Conservation (phyloP, 2,888 invertebrate species). For the Rapana venosa region DNA sequence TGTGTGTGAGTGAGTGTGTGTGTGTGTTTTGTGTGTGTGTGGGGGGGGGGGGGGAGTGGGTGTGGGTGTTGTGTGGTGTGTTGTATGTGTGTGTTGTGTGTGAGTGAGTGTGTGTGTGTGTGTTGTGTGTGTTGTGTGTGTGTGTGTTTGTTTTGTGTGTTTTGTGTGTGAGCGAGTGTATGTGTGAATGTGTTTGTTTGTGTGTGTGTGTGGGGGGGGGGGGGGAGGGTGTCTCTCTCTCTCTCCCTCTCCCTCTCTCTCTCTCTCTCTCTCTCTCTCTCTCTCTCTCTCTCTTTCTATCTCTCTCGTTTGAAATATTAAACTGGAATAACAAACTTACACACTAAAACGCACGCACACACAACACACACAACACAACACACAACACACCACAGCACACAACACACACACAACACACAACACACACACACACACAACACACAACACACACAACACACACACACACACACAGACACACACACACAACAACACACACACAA, state of each 20-base stretch:
- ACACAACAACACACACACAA: not conserved
- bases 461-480: not conserved
- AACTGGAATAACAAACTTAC: too few relatives aligned
- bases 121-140: too few relatives aligned
- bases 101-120: too few relatives aligned
- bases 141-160: too few relatives aligned
- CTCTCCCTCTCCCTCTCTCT: not conserved
- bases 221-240: not conserved
- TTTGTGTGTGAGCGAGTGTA: too few relatives aligned
- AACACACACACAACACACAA: not conserved
- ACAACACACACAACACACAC: not conserved
- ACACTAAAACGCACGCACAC: too few relatives aligned
- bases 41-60: not conserved
- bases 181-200: not conserved
- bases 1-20: not conserved
- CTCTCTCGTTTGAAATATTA: not conserved
- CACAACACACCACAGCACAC: not conserved
- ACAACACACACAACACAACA: not conserved
- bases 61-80: too few relatives aligned
- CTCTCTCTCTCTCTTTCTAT: not conserved
- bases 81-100: too few relatives aligned
- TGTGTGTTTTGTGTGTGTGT: not conserved
- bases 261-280: not conserved
- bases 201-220: not conserved
- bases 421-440: not conserved